phyloP scores from a whole-genome alignment of 2,797 vertebrate genomes.

The Lates japonicus region DNA sequence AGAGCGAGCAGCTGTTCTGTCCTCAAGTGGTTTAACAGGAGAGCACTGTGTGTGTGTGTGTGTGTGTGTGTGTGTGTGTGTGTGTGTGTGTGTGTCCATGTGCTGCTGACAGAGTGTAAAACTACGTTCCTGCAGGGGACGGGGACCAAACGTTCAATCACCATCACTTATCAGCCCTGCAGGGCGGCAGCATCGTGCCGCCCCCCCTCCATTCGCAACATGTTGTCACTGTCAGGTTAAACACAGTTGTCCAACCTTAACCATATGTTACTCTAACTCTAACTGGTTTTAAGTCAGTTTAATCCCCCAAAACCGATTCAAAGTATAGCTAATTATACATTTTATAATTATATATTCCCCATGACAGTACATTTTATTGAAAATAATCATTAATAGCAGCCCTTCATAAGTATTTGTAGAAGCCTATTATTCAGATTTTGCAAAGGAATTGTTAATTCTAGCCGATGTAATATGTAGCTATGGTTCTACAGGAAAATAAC shows the following conservation, averaged over 20 bases:
- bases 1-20: conserved; percentile 25
- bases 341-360: too few species aligned
- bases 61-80: neutral
- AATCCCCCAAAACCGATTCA: too few species aligned
- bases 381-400: too few species aligned
- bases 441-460: too few species aligned
- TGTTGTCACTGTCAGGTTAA: conserved; percentile 12
- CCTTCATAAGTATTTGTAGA: too few species aligned
- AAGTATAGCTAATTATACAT: too few species aligned
- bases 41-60: neutral
- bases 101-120: conserved; percentile 51
- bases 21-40: neutral
- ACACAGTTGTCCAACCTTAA: neutral
- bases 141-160: conserved; percentile 48
- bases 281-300: too few species aligned
- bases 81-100: neutral
- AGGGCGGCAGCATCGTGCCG: neutral
- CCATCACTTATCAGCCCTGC: conserved; percentile 41
- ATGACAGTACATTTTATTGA: too few species aligned
- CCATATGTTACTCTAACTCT: too few species aligned
- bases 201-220: neutral
- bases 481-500: too few species aligned
- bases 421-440: too few species aligned
- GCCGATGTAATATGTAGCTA: too few species aligned
- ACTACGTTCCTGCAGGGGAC: conserved; percentile 48